These are phyloP conservation scores for Aricia artaxerxes DNA, from an alignment of 2,888 invertebrate species.

Conservation along the genomic window DNA sequence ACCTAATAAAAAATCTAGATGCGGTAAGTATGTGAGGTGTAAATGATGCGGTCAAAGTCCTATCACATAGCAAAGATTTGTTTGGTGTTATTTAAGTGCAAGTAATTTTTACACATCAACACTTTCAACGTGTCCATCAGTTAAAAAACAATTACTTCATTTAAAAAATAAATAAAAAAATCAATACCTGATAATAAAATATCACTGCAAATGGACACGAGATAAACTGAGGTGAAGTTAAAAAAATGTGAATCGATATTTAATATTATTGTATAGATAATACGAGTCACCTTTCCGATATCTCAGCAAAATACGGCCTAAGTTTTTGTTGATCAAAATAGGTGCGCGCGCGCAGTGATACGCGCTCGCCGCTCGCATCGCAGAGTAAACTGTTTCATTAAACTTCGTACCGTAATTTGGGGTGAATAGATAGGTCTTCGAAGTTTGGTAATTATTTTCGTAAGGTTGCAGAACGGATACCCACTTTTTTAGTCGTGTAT, in stretches of 20 bases:
- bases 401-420: not conserved
- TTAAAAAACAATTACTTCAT: not conserved
- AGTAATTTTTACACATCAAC: too few species aligned
- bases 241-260: conserved; percentile 21
- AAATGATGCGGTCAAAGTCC: too few species aligned
- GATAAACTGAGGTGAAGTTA: conserved; percentile 32
- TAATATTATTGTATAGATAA: conserved; percentile 35
- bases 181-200: not conserved
- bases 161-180: not conserved
- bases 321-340: conserved; percentile 34
- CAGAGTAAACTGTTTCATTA: conserved; percentile 64
- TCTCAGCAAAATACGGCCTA: conserved; percentile 38
- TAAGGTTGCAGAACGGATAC: too few species aligned
- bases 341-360: conserved; percentile 1
- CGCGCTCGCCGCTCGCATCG: conserved; percentile 37
- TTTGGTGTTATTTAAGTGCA: too few species aligned
- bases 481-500: too few species aligned
- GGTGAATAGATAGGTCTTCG: too few species aligned
- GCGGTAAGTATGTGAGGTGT: too few species aligned
- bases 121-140: too few species aligned
- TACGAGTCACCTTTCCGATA: conserved; percentile 43
- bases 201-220: not conserved
- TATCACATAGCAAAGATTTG: too few species aligned
- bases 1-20: too few species aligned
- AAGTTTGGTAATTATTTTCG: too few species aligned